Percentiles rank a stretch among this genome's conserved stretches.
Evolutionary conservation across 1,140 invertebrate genomes (phyloP).

Genomic region (Lasioglossum albipes): DNA sequence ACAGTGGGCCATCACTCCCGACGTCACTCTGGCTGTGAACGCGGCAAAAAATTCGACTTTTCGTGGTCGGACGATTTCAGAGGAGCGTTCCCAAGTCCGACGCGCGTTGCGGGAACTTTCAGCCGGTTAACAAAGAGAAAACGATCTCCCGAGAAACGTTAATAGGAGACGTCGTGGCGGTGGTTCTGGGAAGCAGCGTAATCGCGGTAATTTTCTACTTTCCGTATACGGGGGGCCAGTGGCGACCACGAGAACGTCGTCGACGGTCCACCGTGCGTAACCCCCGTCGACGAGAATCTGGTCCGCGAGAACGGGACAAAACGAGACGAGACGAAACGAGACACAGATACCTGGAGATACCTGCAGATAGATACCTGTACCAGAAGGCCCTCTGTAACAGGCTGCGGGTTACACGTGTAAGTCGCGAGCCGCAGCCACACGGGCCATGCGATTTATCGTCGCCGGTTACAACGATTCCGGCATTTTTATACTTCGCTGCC

Average conservation of each 20-base stretch:
- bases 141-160: constrained; percentile 37
- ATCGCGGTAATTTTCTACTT: constrained; percentile 59
- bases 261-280: constrained; percentile 6
- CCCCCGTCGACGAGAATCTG: constrained; percentile 1
- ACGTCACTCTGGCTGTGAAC: no score
- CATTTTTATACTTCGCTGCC: not conserved
- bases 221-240: constrained; percentile 42
- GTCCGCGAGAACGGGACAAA: not conserved
- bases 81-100: no score
- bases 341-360: not conserved
- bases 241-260: not conserved
- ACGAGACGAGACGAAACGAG: no score
- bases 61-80: no score
- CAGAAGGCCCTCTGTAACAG: not conserved
- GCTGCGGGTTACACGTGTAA: constrained; percentile 25
- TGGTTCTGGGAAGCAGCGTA: constrained; percentile 53
- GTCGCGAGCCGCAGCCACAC: not conserved
- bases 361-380: no score
- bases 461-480: not conserved
- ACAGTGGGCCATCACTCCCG: no score
- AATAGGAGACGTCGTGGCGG: constrained; percentile 26
- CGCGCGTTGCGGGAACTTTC: not conserved
- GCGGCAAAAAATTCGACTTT: no score
- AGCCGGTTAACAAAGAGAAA: constrained; percentile 32
- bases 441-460: constrained; percentile 16